Evolutionary conservation across 1,140 invertebrate genomes (phyloP), one percentile per base, ranked within the genome.

Genomic region (Drosophila repletoides): DNA sequence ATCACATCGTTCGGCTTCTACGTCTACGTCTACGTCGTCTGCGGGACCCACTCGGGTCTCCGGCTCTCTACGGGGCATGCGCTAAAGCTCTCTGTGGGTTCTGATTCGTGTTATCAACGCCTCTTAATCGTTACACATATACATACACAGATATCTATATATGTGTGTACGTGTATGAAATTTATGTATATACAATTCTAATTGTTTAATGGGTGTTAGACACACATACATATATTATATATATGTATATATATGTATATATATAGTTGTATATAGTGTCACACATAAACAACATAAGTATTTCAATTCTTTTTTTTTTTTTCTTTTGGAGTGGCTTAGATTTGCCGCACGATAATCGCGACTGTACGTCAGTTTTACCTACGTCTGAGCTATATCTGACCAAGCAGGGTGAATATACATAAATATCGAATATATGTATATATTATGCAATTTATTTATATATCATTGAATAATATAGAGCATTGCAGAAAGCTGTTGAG

Each of bases 191-290:
- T 52, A 46, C 40, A 36, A 58, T 41, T 74, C 60, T 66, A 83
- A 81, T 79, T 66, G 76, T 79, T 79, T 79, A 83, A 81, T 83
- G 48, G 55, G 24, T 65, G 21, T 48, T 22, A 40, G 4, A 41
- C 49, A 63, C 14, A 53, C 53, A 58, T 36, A 72, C 26, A 48
- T 22, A 60, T 45, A n/a, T 34, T 21, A 48, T 22, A 60, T 49
- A 45, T 15, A 51, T 48, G 52, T 46, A 72, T 28, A 49, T 43
- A 71, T 52, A 24, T 46, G 21, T 31, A 24, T 43, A n/a, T 48
- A 40, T 45, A 33, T 63, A 17, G 24, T 43, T 52, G 28, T 38
- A 59, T 29, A 58, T 12, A 58, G 41, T 38, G 51, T 46, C 26
- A 5, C 53, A 24, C 41, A 65, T 58, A 28, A 59, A 33, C 34